Percentiles rank a stretch among this genome's conserved stretches.
Evolutionary conservation across 64 coral and sea anemone species (phyloP).

Genomic region (Anthopleura sola): DNA sequence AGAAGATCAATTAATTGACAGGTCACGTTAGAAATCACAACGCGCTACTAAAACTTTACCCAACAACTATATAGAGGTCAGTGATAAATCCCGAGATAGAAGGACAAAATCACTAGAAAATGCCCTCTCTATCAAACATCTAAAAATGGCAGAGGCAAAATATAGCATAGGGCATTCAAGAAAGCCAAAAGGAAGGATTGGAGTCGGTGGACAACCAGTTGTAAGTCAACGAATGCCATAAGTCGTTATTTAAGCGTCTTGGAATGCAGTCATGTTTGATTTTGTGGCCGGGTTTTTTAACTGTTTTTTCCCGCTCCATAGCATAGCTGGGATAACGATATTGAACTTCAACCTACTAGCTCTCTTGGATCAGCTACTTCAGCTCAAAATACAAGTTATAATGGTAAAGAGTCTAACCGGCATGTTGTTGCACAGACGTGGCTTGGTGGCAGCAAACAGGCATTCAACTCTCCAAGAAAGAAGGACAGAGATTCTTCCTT

Average conservation of each 20-base stretch:
- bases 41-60: neutral
- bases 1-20: slow-evolving; percentile 30
- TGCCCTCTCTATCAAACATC: slow-evolving; percentile 26
- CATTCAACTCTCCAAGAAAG: slow-evolving; percentile 35
- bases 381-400: slow-evolving; percentile 70
- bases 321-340: slow-evolving; percentile 79
- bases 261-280: slow-evolving; percentile 25
- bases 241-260: slow-evolving; percentile 13
- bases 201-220: slow-evolving; percentile 66
- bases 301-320: slow-evolving; percentile 24
- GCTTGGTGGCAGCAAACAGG: slow-evolving; percentile 54
- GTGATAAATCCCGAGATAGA: neutral
- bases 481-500: slow-evolving; percentile 48
- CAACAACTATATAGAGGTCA: neutral
- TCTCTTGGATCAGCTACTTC: slow-evolving; percentile 67
- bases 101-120: slow-evolving; percentile 22
- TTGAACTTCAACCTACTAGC: slow-evolving; percentile 74
- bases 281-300: neutral
- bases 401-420: slow-evolving; percentile 14
- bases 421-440: slow-evolving; percentile 67
- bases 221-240: slow-evolving; percentile 8
- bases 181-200: slow-evolving; percentile 62
- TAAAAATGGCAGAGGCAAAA: slow-evolving; percentile 67
- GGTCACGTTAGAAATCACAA: slow-evolving; percentile 24
- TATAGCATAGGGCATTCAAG: slow-evolving; percentile 60